Evolutionary conservation across 2,888 invertebrate species (phyloP).

Genomic region (Podabrus alpinus): DNA sequence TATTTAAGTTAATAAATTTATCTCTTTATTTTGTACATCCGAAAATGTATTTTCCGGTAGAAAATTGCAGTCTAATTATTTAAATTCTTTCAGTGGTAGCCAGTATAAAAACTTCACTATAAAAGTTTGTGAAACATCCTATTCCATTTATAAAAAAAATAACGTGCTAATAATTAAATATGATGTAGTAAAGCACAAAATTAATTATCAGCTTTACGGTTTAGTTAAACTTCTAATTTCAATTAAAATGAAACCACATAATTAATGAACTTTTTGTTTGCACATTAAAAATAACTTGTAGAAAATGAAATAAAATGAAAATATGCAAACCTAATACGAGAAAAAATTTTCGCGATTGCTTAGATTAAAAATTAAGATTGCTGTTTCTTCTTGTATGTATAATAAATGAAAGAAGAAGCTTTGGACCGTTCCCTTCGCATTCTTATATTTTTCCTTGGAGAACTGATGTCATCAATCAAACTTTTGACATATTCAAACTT

Average conservation of each 20-base stretch:
- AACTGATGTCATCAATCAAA: slow-evolving; percentile 31
- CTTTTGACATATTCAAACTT: slow-evolving; percentile 34
- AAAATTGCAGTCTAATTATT: background rate
- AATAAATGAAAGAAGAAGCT: slow-evolving; percentile 1
- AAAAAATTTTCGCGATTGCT: background rate
- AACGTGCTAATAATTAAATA: background rate
- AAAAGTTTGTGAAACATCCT: background rate
- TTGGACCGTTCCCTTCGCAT: slow-evolving; percentile 5
- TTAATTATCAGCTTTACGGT: background rate
- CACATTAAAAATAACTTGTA: background rate
- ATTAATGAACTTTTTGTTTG: background rate
- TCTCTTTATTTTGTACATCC: background rate
- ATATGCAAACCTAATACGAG: background rate
- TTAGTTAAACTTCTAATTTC: background rate
- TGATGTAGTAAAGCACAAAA: background rate
- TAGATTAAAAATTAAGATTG: slow-evolving; percentile 1
- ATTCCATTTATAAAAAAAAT: background rate
- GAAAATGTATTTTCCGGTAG: background rate
- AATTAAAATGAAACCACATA: background rate
- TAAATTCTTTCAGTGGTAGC: background rate
- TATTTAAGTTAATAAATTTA: background rate
- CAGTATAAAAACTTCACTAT: background rate
- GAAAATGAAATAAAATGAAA: background rate
- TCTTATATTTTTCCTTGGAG: slow-evolving; percentile 13
- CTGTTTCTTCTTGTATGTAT: background rate